Base-by-base conservation (phyloP, 2,888 invertebrate species). In the Melieria omissa region DNA sequence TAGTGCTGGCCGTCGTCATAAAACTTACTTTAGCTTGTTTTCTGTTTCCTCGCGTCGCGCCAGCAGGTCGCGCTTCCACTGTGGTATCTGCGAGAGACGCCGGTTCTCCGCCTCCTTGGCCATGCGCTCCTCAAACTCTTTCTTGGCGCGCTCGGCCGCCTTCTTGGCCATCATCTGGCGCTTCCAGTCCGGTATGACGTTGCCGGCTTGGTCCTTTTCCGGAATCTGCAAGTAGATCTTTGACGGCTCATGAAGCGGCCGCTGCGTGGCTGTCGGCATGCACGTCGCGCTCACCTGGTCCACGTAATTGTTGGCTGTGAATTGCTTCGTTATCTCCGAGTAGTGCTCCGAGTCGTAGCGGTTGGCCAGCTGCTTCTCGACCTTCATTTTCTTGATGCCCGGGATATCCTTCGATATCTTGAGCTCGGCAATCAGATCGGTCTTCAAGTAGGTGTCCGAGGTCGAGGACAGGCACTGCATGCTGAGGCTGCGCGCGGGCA, bases 111-210 rank as follows among this genome's bases (percentile, higher is more conserved):
- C 95, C 83, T 96, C 95, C 74, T 92, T 90, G 5, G 92, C 92
- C 80, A 96, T 89, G 81, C 95, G 92, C 84, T 95, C 95, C 86
- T 97, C 96, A 79, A 96, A 89, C 82, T 98, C 97, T 82, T 94
- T 94, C 78, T 94, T 91, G 9, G 97, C 97, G 78, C 95, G 93
- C 86, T 98, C 97, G 0, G 98, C 97, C 0, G 96, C 95, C 85
- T 97, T 95, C 81, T 96, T 93, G 3, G 98, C 98, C 86, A 97
- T 86, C 95, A 98, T 96, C 87, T 97, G 97, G 10, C 97, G 89
- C 85, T 97, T 97, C 98, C 98, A 98, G 42, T 93, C 93, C 12
- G 98, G 98, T 81, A 98, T 96, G 57, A 92, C 89, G 83, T 95
- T 95, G 1, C 97, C 97, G 7, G 94, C 92, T 65, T 92, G 92